Evolutionary conservation across 2,797 vertebrate species (phyloP).

Genomic region (Ciconia nigra): DNA sequence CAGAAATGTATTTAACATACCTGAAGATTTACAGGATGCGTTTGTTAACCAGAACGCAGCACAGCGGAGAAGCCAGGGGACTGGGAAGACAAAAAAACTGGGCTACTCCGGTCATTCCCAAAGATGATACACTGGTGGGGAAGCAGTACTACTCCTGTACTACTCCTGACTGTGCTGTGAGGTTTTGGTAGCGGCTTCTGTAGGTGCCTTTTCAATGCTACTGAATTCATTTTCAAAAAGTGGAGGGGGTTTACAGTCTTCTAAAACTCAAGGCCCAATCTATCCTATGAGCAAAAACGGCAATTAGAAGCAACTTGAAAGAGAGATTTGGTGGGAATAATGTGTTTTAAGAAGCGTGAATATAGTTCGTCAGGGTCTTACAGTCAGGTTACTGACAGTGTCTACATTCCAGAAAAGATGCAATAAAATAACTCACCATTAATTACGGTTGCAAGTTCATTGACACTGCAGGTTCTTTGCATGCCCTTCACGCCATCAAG

Average conservation of each 20-base stretch:
- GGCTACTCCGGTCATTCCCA: background rate
- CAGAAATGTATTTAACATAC: rapidly evolving
- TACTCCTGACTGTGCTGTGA: rapidly evolving
- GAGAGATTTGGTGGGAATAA: background rate
- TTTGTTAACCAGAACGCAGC: background rate
- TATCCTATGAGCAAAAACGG: rapidly evolving
- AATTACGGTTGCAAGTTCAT: background rate
- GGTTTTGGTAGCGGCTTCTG: rapidly evolving
- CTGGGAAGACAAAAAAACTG: rapidly evolving
- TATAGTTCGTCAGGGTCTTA: background rate
- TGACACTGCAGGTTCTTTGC: rapidly evolving
- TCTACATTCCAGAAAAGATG: background rate
- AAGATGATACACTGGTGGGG: rapidly evolving
- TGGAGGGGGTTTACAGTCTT: background rate
- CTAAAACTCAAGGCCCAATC: background rate
- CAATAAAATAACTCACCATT: background rate
- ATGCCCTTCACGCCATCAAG: background rate
- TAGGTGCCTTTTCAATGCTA: background rate
- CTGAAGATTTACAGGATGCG: rapidly evolving
- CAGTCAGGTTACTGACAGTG: background rate
- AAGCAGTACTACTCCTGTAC: background rate
- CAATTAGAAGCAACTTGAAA: background rate
- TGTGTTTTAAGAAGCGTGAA: background rate
- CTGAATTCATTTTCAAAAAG: background rate
- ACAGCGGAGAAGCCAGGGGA: background rate